A percentile compares a stretch with the other conserved stretches of the same genome.
Evolutionary conservation across 64 coral and sea anemone species (phyloP).

Genomic region (Stylophora pistillata): DNA sequence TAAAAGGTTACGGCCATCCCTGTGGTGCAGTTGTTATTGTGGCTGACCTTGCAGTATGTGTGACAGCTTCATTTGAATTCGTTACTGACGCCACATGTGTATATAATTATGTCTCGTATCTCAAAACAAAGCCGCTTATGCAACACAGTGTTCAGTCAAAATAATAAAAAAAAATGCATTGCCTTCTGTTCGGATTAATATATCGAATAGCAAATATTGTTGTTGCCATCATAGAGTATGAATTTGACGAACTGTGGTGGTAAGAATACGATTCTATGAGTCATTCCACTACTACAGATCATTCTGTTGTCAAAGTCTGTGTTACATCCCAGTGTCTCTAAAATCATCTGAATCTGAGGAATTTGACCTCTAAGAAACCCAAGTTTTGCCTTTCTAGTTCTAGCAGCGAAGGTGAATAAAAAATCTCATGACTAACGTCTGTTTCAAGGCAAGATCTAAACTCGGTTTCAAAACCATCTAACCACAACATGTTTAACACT

Average conservation of each 20-base stretch:
- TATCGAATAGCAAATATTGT: neutral
- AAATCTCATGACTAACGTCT: neutral
- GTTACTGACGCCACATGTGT: neutral
- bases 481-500: neutral
- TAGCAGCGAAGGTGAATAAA: too few relatives aligned
- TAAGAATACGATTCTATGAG: constrained; percentile 34
- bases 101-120: constrained; percentile 1
- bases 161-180: neutral
- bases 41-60: neutral
- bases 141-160: neutral
- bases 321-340: neutral
- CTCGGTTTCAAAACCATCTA: neutral
- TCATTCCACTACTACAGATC: neutral
- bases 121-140: neutral
- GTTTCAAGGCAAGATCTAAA: neutral
- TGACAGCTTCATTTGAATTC: constrained; percentile 8
- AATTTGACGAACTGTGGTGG: neutral
- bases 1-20: neutral
- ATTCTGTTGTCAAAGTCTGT: neutral
- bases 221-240: neutral
- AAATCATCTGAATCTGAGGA: constrained; percentile 49
- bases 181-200: neutral
- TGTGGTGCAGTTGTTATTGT: neutral
- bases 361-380: neutral
- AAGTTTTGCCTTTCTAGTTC: neutral